Conservation (phyloP, 2,797 vertebrate species). For the Netta rufina region DNA sequence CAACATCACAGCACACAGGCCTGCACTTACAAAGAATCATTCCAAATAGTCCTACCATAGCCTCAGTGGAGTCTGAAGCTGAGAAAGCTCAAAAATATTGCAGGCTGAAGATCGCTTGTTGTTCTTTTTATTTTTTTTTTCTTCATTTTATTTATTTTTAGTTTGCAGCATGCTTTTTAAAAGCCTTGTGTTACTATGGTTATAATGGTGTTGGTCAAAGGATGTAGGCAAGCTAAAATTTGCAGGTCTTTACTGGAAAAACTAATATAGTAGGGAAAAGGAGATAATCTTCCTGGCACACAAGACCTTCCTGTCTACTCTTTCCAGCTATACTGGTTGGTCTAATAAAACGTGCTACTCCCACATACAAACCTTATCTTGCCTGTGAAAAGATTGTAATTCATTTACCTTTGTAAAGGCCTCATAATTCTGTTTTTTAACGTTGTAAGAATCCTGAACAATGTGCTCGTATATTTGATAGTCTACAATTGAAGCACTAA, state of each 20-base stretch:
- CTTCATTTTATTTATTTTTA: neutral
- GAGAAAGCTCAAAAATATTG: neutral
- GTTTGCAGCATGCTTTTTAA: neutral
- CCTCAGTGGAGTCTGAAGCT: neutral
- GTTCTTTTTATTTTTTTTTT: neutral
- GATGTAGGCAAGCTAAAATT: neutral
- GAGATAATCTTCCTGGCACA: neutral
- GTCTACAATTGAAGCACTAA: slow-evolving; percentile 16
- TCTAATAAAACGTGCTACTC: neutral
- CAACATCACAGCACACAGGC: neutral
- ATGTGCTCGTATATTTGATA: neutral
- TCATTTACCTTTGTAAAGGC: slow-evolving; percentile 14
- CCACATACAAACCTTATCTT: neutral
- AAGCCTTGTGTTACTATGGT: neutral
- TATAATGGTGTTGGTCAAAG: neutral
- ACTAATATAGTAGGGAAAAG: neutral
- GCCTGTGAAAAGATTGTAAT: neutral
- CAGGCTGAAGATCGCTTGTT: neutral
- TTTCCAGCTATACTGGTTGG: neutral
- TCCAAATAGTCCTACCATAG: neutral
- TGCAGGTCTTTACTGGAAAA: neutral
- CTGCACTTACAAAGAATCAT: neutral
- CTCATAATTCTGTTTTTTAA: neutral
- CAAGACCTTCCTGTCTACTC: neutral
- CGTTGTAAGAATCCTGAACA: neutral